Evolutionary conservation across 2,888 invertebrate genomes (phyloP).

Genomic region (Tetheella fluctuosa): DNA sequence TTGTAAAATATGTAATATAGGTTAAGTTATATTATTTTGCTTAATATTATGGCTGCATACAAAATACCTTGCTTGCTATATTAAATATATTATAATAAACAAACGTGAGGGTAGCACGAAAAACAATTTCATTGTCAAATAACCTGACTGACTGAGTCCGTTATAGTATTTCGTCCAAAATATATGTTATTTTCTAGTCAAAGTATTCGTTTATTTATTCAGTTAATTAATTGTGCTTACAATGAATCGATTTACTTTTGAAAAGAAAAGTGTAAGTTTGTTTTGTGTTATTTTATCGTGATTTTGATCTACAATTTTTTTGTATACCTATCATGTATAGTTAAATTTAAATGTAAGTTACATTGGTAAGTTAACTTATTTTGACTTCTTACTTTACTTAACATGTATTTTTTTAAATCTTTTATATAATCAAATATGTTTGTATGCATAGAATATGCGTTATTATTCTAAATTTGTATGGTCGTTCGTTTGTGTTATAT

Average conservation of each 20-base stretch:
- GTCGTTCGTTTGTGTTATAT: too few relatives aligned
- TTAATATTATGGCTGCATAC: background rate
- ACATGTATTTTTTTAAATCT: too few relatives aligned
- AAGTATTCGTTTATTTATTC: background rate
- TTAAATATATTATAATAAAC: background rate
- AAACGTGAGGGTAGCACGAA: background rate
- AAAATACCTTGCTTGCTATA: background rate
- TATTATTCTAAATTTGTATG: too few relatives aligned
- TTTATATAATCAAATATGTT: too few relatives aligned
- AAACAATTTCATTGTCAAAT: background rate
- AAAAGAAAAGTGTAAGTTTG: slow-evolving; percentile 21
- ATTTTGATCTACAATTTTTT: too few relatives aligned
- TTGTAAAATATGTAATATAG: too few relatives aligned
- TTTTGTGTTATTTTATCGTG: background rate
- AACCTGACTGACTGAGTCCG: background rate
- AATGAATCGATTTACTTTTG: slow-evolving; percentile 16
- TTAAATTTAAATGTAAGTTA: background rate
- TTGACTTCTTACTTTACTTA: too few relatives aligned
- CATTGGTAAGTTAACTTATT: background rate
- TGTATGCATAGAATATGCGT: too few relatives aligned
- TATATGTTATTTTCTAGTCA: background rate
- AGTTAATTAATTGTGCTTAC: background rate
- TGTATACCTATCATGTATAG: too few relatives aligned
- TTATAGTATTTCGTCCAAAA: background rate
- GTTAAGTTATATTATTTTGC: too few relatives aligned